Percentiles rank a stretch among this genome's conserved stretches.
These are phyloP conservation scores for Erithacus rubecula DNA, from an alignment of 2,797 vertebrate genomes.

Conservation along the genomic window DNA sequence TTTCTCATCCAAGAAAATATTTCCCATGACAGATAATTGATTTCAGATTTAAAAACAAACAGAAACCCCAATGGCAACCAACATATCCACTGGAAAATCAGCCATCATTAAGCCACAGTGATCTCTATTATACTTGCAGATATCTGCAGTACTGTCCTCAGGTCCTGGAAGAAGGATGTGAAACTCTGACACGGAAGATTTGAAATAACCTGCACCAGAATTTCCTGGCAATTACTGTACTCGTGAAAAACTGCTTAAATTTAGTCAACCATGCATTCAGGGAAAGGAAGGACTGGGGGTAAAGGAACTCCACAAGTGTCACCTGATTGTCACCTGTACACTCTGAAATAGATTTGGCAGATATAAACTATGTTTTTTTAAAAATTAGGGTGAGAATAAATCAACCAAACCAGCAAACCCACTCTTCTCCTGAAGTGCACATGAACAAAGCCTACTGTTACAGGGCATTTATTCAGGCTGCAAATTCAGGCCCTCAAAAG, in stretches of 20 bases:
- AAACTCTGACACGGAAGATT: not conserved
- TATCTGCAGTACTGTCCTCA: not conserved
- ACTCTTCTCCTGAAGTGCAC: not conserved
- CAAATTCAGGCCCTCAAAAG: not conserved
- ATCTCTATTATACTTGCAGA: not conserved
- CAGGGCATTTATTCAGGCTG: not conserved
- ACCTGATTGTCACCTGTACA: not conserved
- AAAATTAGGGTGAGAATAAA: accelerated
- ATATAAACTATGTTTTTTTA: not conserved
- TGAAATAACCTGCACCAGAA: not conserved
- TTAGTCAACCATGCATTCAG: not conserved
- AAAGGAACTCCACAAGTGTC: not conserved
- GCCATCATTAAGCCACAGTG: not conserved
- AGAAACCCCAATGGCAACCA: not conserved
- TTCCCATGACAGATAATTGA: constrained; percentile 9
- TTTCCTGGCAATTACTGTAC: not conserved
- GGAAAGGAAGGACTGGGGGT: not conserved
- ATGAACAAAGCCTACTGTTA: not conserved
- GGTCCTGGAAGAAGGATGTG: not conserved
- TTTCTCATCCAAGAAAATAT: not conserved
- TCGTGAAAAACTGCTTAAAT: not conserved
- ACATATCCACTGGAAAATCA: not conserved
- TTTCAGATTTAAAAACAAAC: constrained; percentile 22
- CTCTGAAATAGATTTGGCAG: not conserved
- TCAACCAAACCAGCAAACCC: not conserved